Evolutionary conservation across 2,888 invertebrate genomes (phyloP).

Genomic region (Eilema sororculum): DNA sequence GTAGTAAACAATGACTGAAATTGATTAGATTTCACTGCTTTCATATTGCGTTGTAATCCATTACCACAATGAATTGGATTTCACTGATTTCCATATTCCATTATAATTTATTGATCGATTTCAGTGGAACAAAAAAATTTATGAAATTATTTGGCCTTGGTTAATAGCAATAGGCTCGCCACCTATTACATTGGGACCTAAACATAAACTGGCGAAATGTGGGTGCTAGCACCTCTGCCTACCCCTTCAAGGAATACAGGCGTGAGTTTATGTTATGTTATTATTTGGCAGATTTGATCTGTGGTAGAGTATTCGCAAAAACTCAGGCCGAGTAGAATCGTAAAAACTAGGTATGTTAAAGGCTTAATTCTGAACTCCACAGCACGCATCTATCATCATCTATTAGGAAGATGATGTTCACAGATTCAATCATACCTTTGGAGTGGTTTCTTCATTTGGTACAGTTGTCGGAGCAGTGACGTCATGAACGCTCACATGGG

Average conservation of each 20-base stretch:
- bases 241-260: no score
- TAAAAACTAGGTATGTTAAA: background rate
- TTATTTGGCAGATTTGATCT: background rate
- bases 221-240: no score
- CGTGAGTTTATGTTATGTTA: no score
- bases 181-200: no score
- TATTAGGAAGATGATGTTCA: no score
- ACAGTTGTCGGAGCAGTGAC: conserved; percentile 62
- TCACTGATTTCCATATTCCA: background rate
- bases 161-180: no score
- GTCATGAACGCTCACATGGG: conserved; percentile 71
- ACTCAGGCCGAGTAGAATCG: background rate
- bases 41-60: background rate
- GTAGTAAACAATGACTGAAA: background rate
- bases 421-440: conserved; percentile 67
- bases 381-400: no score
- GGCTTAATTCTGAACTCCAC: no score
- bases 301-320: background rate
- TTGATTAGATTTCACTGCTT: background rate
- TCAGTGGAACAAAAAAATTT: background rate
- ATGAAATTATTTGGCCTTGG: no score
- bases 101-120: background rate
- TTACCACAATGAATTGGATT: background rate
- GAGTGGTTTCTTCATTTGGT: conserved; percentile 72
- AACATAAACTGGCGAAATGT: no score